phyloP scores from a whole-genome alignment of 1,140 invertebrate species.

The Procambarus clarkii region DNA sequence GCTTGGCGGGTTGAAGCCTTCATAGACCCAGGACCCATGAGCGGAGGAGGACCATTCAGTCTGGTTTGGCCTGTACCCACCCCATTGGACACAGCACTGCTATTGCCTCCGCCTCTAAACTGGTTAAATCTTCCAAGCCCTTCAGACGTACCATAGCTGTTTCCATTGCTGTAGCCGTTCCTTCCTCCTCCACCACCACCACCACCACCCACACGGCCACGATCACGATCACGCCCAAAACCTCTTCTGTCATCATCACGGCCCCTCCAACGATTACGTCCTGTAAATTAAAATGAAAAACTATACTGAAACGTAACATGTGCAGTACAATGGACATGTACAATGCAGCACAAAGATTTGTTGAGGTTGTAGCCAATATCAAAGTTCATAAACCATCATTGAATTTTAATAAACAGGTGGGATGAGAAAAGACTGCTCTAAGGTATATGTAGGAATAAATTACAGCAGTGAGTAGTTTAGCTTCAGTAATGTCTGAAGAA shows the following conservation, averaged over 20 bases:
- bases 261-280: constrained; percentile 72
- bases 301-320: too few relatives aligned
- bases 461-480: too few relatives aligned
- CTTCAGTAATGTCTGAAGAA: too few relatives aligned
- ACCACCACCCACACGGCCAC: constrained; percentile 51
- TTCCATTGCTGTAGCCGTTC: constrained; percentile 72
- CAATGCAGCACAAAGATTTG: too few relatives aligned
- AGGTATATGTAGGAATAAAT: too few relatives aligned
- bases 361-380: too few relatives aligned
- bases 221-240: constrained; percentile 59
- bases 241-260: constrained; percentile 68
- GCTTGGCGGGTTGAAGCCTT: constrained; percentile 54
- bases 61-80: constrained; percentile 54
- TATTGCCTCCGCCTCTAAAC: constrained; percentile 67
- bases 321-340: too few relatives aligned
- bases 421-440: too few relatives aligned
- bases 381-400: too few relatives aligned
- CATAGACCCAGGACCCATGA: constrained; percentile 61
- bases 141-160: constrained; percentile 70
- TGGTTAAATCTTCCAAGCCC: constrained; percentile 64
- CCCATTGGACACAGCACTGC: constrained; percentile 59
- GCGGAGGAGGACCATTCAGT: constrained; percentile 56
- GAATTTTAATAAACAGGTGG: too few relatives aligned
- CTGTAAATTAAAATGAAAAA: neutral
- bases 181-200: constrained; percentile 56